Base-by-base conservation (phyloP, 2,113 vertebrate genomes). In the Lethenteron reissneri region DNA sequence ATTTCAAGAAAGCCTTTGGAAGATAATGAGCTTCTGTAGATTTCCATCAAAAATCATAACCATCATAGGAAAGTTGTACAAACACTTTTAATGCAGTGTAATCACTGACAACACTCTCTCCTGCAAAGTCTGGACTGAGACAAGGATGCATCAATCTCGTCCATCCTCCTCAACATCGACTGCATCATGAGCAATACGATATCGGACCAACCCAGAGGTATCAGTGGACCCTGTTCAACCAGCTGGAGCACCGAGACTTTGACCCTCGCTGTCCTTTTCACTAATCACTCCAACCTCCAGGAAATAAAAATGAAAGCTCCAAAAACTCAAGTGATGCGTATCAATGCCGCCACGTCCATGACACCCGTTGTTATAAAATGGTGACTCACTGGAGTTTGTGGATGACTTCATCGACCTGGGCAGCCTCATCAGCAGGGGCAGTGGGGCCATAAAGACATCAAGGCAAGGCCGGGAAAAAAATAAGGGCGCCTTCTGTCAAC, bases 1-100 rank as follows among this genome's bases (percentile, higher is more conserved):
- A 68, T 68, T 68, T 68, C 10, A 68, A 68, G 25, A 68, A 68
- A 25, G 64, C 64, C n/a, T 68, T 68, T 68, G 64, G 11, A 68
- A 68, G 64, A 68, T 68, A n/a, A n/a, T 8, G 25, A n/a, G 11
- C n/a, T 14, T 2, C 15, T 68, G 11, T 68, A 25, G 64, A 68
- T 17, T 68, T 68, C 64, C 64, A 17, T 21, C 64, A 2, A 68
- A 68, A 68, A 9, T 9, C 41, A 41, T 41, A 41, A 41, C 64
- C n/a, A 8, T 68, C n/a, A 68, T 68, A 17, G 25, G 11, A 68
- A 68, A 68, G 64, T 68, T 68, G n/a, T 10, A 68, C 25, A 11
- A 68, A 25, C 64, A 68, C 8, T 68, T 68, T 11, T 2, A 68
- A 68, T 68, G 64, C 10, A 68, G 11, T 21, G 10, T 68, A n/a